phyloP scores from a whole-genome alignment of 2,888 invertebrate genomes.

The Trachelus troglodyta region DNA sequence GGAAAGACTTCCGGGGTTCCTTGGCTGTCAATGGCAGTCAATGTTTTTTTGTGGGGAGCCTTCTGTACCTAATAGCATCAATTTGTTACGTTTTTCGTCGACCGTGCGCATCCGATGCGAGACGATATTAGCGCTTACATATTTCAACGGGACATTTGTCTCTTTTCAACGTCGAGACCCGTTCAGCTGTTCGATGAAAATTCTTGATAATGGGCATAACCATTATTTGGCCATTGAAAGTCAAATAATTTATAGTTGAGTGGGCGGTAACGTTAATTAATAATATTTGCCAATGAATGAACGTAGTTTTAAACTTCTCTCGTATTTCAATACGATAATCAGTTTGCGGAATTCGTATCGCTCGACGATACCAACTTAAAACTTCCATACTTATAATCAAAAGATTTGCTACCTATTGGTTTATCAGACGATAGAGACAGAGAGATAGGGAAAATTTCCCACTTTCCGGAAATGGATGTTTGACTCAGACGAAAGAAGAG shows the following conservation, averaged over 20 bases:
- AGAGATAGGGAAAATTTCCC: no score
- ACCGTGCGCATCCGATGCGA: constrained; percentile 1
- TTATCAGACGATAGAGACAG: no score
- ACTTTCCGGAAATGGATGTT: no score
- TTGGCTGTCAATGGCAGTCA: constrained; percentile 38
- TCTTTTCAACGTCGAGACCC: constrained; percentile 14
- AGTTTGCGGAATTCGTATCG: constrained; percentile 41
- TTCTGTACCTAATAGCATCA: constrained; percentile 39
- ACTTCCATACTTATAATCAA: no score
- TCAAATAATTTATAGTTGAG: constrained; percentile 44
- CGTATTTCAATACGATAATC: constrained; percentile 44
- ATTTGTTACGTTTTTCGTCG: constrained; percentile 50
- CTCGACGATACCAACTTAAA: constrained; percentile 8
- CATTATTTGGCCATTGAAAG: constrained; percentile 9
- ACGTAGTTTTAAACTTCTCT: constrained; percentile 47
- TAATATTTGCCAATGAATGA: constrained; percentile 46
- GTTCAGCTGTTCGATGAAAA: neutral
- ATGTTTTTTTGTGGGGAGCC: constrained; percentile 28
- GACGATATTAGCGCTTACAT: constrained; percentile 35
- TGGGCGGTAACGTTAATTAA: constrained; percentile 46
- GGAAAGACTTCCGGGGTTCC: constrained; percentile 6
- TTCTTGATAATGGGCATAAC: no score
- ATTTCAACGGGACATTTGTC: constrained; percentile 51
- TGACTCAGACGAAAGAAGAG: no score
- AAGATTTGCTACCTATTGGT: no score